A percentile compares a stretch with the other conserved stretches of the same genome.
phyloP scores from a whole-genome alignment of 2,113 vertebrate species.

The Gymnocephalus cernua region DNA sequence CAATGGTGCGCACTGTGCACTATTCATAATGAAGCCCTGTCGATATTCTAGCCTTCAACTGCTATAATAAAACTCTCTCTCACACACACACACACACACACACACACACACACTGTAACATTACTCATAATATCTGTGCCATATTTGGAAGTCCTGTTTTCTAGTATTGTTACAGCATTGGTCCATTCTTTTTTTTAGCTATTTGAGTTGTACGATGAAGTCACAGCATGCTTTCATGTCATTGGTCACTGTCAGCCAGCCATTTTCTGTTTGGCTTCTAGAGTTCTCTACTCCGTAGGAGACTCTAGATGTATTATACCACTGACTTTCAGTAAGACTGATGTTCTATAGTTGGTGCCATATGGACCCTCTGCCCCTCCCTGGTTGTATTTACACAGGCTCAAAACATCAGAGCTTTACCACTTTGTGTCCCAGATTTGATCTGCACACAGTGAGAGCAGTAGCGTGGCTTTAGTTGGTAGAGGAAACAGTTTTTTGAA shows the following conservation, averaged over 20 bases:
- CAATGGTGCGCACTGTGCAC: conserved; percentile 19
- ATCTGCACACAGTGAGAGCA: conserved; percentile 35
- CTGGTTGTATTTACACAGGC: conserved; percentile 47
- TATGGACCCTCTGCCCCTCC: conserved; percentile 34
- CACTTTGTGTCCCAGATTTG: conserved; percentile 56
- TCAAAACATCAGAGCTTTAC: conserved; percentile 52
- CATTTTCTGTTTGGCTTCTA: conserved; percentile 35
- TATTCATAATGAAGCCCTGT: conserved; percentile 32
- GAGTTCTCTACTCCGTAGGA: conserved; percentile 10
- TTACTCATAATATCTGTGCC: conserved; percentile 46
- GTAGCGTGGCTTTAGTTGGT: background rate
- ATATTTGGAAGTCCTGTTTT: conserved; percentile 52
- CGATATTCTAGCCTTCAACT: conserved; percentile 21
- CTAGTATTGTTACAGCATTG: conserved; percentile 18
- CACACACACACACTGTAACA: conserved; percentile 19
- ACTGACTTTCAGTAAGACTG: conserved; percentile 52
- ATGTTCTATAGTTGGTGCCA: conserved; percentile 44
- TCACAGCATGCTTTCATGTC: conserved; percentile 58
- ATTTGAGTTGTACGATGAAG: conserved; percentile 46
- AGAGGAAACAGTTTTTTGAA: conserved; percentile 6
- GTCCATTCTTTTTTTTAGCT: conserved; percentile 42
- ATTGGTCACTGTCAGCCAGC: conserved; percentile 27
- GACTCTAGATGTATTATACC: conserved; percentile 30
- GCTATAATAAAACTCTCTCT: background rate
- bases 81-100: background rate